Evolutionary conservation across 1,140 invertebrate genomes (phyloP), one percentile per base, ranked within the genome.

Genomic region (Leguminivora glycinivorella): DNA sequence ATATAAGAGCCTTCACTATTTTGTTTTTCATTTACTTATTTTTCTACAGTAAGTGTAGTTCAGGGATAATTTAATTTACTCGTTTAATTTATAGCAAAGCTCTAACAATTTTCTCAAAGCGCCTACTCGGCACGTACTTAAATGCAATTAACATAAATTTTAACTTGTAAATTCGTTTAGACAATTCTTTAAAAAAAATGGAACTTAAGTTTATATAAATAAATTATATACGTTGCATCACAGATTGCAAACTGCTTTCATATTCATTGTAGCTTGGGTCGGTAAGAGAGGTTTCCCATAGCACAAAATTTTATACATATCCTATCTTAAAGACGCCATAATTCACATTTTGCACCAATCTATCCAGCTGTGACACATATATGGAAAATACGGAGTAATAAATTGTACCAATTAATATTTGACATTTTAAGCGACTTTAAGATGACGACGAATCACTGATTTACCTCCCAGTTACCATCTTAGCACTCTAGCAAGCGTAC

Each of bases 181-280:
- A 22, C 22, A n/a, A 22, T 52, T 52, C 34, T 38, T 38, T 12
- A 12, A 38, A 14, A 38, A 38, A 38, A 3, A 12, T 38, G 4
- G 4, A 22, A 52, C 47, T 19, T 19, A 52, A 9, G 6, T 52
- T 52, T 52, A 22, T 47, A 47, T 52, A 52, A 22, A 52, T 52
- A n/a, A n/a, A n/a, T n/a, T n/a, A 52, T 52, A 52, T 22, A 52
- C 47, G 47, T 52, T 52, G 47, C 47, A 52, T 52, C 47, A 52
- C 47, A 52, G 47, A 52, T 52, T 22, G 47, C 47, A 52, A 52
- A 52, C 47, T 52, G 19, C 47, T 22, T 22, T 19, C 4, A 52
- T 52, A 19, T 22, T 52, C 22, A 22, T 52, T 22, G 47, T 52
- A 10, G 19, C 47, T 22, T 52, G 19, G 47, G 17, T 22, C 12